phyloP scores from a whole-genome alignment of 2,888 invertebrate species.

The Campoletis raptor region DNA sequence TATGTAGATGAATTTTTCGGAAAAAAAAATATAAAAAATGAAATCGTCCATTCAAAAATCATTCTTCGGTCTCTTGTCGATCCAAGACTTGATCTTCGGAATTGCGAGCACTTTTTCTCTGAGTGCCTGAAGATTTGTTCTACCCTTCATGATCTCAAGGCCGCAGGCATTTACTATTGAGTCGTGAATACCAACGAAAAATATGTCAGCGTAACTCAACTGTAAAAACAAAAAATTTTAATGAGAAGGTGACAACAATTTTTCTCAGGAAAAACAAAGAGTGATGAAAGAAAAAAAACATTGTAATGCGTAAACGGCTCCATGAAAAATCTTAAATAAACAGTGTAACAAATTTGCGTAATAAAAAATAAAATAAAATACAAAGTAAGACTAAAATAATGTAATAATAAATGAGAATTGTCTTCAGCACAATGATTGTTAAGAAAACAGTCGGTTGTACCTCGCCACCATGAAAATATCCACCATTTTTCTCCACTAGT shows the following conservation, averaged over 20 bases:
- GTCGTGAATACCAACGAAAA: slow-evolving; percentile 78
- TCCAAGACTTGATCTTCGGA: slow-evolving; percentile 75
- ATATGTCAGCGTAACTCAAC: slow-evolving; percentile 81
- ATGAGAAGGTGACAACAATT: neutral
- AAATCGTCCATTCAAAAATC: slow-evolving; percentile 65
- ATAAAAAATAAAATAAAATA: neutral
- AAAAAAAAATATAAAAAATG: neutral
- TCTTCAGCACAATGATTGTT: neutral
- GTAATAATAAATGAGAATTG: neutral
- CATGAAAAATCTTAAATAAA: too few relatives aligned
- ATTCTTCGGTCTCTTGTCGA: slow-evolving; percentile 76
- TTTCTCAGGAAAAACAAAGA: neutral
- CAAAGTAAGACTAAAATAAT: neutral
- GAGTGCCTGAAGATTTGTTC: slow-evolving; percentile 75
- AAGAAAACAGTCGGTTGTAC: slow-evolving; percentile 66
- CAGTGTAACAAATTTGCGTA: neutral
- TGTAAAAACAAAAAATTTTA: slow-evolving; percentile 65
- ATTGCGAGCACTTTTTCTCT: slow-evolving; percentile 75
- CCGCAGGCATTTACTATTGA: slow-evolving; percentile 74
- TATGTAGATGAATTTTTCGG: neutral
- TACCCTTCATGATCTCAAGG: slow-evolving; percentile 75
- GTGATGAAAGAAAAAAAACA: neutral
- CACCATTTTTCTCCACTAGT: slow-evolving; percentile 75
- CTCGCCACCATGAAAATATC: slow-evolving; percentile 79
- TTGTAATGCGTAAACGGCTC: too few relatives aligned